These are phyloP conservation scores for Apamea epomidion DNA, from an alignment of 2,888 invertebrate species.

Conservation along the genomic window DNA sequence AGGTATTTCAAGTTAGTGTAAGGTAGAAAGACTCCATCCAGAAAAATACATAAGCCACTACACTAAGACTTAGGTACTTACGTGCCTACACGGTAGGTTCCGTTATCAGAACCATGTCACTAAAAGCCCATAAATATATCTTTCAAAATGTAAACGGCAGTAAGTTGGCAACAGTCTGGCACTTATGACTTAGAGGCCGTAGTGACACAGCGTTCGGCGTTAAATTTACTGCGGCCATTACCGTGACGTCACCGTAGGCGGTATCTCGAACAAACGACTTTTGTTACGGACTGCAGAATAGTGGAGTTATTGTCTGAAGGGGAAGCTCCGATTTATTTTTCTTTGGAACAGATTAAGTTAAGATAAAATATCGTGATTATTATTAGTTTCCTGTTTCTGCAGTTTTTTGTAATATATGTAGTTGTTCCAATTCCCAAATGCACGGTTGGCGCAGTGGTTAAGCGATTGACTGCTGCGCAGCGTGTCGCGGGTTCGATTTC, in stretches of 20 bases:
- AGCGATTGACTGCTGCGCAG: too few species aligned
- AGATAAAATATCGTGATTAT: constrained; percentile 59
- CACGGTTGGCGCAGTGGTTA: too few species aligned
- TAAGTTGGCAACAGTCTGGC: constrained; percentile 66
- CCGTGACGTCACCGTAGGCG: constrained; percentile 72
- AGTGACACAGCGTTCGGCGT: constrained; percentile 70
- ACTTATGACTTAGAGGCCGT: constrained; percentile 68
- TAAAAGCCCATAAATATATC: constrained; percentile 59
- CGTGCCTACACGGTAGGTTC: neutral
- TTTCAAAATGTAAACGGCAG: constrained; percentile 65
- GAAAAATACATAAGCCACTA: neutral
- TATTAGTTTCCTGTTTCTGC: constrained; percentile 58
- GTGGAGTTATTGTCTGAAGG: constrained; percentile 60
- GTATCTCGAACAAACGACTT: constrained; percentile 73
- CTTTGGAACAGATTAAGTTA: constrained; percentile 62
- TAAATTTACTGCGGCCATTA: constrained; percentile 74
- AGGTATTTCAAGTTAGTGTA: neutral
- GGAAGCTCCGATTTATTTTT: constrained; percentile 59
- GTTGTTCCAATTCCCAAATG: constrained; percentile 18
- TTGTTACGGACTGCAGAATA: constrained; percentile 70
- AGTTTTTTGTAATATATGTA: constrained; percentile 35
- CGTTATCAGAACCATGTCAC: constrained; percentile 12
- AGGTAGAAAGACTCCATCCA: neutral
- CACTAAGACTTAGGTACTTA: too few species aligned
- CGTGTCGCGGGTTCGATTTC: too few species aligned